A percentile compares a stretch with the other conserved stretches of the same genome.
Conservation (phyloP, 2,797 vertebrate genomes). For the Mergus octosetaceus region DNA sequence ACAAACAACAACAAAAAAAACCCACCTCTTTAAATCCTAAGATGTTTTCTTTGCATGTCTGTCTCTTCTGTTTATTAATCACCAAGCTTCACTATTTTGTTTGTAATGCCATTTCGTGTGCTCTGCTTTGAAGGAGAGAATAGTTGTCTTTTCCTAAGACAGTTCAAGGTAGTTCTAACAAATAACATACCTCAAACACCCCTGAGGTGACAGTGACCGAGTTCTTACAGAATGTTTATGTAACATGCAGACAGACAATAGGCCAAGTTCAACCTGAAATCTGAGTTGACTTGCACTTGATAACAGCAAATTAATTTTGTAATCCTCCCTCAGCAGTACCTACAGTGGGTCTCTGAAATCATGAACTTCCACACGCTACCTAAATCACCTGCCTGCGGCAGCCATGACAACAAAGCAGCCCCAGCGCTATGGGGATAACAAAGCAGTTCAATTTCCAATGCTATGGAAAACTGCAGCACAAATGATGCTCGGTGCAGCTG, state of each 20-base stretch:
- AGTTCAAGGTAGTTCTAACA: neutral
- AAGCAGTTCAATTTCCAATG: neutral
- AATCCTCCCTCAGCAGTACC: neutral
- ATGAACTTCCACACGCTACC: neutral
- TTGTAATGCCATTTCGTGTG: neutral
- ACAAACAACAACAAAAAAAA: neutral
- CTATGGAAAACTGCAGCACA: neutral
- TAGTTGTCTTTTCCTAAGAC: neutral
- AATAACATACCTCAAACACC: neutral
- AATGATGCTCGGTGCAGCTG: neutral
- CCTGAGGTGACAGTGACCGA: neutral
- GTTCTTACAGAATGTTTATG: neutral
- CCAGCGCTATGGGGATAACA: neutral
- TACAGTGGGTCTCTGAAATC: neutral
- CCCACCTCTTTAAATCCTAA: neutral
- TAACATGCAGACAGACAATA: neutral
- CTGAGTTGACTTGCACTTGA: neutral
- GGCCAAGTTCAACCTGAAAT: neutral
- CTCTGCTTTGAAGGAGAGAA: neutral
- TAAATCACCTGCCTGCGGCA: neutral
- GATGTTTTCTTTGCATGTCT: neutral
- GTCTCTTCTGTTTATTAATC: neutral
- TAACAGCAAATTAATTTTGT: slow-evolving; percentile 2
- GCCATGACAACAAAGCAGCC: neutral
- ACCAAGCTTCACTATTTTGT: neutral